Percentiles rank a stretch among this genome's conserved stretches.
These are phyloP conservation scores for Tenualosa thibaudeaui DNA, from an alignment of 2,797 vertebrate genomes.

Conservation along the genomic window DNA sequence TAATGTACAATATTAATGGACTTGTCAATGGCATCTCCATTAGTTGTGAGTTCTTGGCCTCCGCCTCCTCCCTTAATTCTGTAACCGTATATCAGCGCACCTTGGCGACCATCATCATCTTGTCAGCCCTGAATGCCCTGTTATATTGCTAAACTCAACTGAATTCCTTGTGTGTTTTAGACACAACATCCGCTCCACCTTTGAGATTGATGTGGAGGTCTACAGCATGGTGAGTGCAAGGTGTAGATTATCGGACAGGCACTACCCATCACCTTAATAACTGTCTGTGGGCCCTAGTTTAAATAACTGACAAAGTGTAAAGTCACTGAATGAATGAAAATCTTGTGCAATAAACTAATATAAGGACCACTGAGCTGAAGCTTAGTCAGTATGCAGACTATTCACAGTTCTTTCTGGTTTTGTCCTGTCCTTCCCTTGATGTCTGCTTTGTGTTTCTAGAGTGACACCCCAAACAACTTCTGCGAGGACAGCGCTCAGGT, in stretches of 20 bases:
- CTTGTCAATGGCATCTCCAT: too few species aligned
- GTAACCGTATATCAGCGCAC: too few species aligned
- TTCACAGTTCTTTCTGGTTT: not conserved
- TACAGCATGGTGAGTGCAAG: constrained; percentile 78
- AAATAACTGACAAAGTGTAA: not conserved
- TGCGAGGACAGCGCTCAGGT: not conserved
- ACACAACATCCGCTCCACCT: constrained; percentile 73
- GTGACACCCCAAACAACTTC: not conserved
- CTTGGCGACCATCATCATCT: too few species aligned
- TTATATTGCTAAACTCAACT: not conserved
- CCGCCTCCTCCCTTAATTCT: too few species aligned
- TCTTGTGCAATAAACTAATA: too few species aligned
- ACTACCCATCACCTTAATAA: not conserved
- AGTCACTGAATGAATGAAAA: not conserved
- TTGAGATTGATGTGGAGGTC: constrained; percentile 83
- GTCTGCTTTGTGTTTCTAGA: not conserved
- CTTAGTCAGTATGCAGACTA: too few species aligned
- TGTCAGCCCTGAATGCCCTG: not conserved
- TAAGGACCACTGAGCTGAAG: too few species aligned
- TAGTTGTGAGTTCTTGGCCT: too few species aligned
- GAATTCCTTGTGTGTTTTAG: constrained; percentile 54
- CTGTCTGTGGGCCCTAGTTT: too few species aligned
- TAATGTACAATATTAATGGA: too few species aligned
- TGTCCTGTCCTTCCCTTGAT: not conserved
- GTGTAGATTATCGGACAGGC: not conserved